Evolutionary conservation across 2,113 vertebrate species (phyloP).

Genomic region (Sula dactylatra): DNA sequence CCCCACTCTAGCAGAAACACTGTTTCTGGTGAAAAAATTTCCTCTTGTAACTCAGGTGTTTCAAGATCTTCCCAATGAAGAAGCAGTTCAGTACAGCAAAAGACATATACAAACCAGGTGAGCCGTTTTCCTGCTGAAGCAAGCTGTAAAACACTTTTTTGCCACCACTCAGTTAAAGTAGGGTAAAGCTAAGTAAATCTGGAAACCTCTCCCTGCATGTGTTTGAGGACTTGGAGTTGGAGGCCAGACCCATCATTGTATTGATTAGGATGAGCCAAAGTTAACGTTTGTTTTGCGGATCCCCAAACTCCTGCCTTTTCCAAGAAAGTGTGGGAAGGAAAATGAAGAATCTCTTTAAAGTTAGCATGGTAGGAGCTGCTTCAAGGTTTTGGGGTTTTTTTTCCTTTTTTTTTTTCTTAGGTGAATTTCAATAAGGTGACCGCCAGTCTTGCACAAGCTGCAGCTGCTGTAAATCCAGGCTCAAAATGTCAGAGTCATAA

Average conservation of each 20-base stretch:
- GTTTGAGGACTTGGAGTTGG: background rate
- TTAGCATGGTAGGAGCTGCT: background rate
- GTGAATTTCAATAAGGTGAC: conserved; percentile 44
- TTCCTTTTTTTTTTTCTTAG: background rate
- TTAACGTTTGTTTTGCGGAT: background rate
- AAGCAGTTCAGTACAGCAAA: background rate
- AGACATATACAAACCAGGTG: background rate
- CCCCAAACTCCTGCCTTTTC: background rate
- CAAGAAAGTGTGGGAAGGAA: background rate
- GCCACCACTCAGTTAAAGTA: background rate
- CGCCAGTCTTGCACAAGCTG: background rate
- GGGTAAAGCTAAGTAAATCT: background rate
- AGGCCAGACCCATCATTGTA: background rate
- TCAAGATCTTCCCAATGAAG: background rate
- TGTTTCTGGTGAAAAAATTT: background rate
- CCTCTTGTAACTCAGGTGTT: background rate
- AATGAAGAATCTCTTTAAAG: background rate
- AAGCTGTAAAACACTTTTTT: background rate
- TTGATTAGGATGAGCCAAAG: background rate
- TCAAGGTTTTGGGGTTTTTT: background rate
- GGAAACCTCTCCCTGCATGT: background rate
- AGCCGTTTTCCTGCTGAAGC: background rate
- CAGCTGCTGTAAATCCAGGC: conserved; percentile 44
- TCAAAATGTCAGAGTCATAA: conserved; percentile 40
- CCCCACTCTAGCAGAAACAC: background rate